Percentiles rank a stretch among this genome's conserved stretches.
phyloP scores from a whole-genome alignment of 2,113 vertebrate species.

The rat (Rattus norvegicus) region GRCr8 NC_086035.1:37883501-37884000 shows the following conservation, averaged over 20 bases:
- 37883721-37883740: background rate
- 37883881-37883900: constrained; percentile 84
- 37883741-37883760: background rate
- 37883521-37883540: background rate
- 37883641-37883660: background rate
- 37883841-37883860: constrained; percentile 86
- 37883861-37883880: constrained; percentile 86
- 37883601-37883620: constrained; percentile 37
- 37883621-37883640: constrained; percentile 27
- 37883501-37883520: constrained; percentile 24
- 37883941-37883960: constrained; percentile 78
- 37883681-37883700: background rate
- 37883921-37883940: constrained; percentile 77
- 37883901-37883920: constrained; percentile 82
- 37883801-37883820: constrained; percentile 86
- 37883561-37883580: background rate
- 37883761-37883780: constrained; percentile 72
- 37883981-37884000: background rate
- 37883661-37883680: background rate
- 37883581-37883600: background rate
- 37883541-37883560: background rate
- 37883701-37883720: background rate
- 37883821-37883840: constrained; percentile 86
- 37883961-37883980: constrained; percentile 78
- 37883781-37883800: constrained; percentile 81